phyloP scores from a whole-genome alignment of 30 jellyfish, hydroid and myxozoan genomes.

The Mastigias papua region DNA sequence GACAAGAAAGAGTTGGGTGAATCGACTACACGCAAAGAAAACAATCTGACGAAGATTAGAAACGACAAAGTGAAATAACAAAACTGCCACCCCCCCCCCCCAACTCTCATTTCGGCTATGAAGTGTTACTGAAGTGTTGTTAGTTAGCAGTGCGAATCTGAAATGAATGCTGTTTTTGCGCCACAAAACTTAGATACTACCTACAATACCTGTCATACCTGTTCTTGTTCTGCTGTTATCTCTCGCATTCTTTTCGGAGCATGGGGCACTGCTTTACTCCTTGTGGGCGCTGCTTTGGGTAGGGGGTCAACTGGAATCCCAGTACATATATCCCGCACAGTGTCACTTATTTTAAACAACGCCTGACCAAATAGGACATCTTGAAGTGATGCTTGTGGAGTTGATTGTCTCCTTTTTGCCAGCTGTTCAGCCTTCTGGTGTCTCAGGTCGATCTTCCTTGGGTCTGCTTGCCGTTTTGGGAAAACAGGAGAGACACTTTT shows the following conservation, averaged over 20 bases:
- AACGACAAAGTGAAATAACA: no score
- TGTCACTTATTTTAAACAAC: constrained; percentile 60
- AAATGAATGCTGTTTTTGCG: not conserved
- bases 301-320: constrained; percentile 95
- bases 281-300: constrained; percentile 67
- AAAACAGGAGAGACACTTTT: constrained; percentile 28
- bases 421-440: not conserved
- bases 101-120: no score
- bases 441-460: not conserved
- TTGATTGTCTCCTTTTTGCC: constrained; percentile 59
- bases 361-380: constrained; percentile 60
- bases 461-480: not conserved
- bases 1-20: no score
- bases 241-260: constrained; percentile 85
- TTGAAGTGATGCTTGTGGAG: constrained; percentile 43
- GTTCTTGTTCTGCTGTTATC: constrained; percentile 73
- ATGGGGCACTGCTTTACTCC: constrained; percentile 91
- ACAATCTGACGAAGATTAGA: no score
- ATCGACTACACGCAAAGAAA: no score
- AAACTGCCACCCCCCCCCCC: no score
- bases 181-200: no score
- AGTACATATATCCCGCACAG: constrained; percentile 86
- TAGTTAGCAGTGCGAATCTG: no score
- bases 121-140: no score
- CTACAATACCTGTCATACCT: no score